Conservation (phyloP, 1,140 invertebrate genomes). For the Apis dorsata region DNA sequence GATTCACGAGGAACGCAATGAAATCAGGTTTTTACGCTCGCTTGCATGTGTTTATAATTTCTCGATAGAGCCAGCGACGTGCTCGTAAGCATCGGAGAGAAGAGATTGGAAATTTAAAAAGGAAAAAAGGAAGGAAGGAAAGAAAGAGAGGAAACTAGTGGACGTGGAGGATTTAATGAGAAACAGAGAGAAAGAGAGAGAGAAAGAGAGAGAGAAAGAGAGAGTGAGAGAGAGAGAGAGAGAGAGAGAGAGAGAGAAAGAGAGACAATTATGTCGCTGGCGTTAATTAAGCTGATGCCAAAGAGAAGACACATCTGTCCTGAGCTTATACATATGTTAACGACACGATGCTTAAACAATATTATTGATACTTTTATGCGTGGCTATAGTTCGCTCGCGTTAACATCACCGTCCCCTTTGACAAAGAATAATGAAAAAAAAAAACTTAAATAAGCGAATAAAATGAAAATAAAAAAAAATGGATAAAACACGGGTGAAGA, state of each 20-base stretch:
- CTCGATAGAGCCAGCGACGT: constrained; percentile 46
- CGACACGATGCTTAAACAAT: constrained; percentile 78
- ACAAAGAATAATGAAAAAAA: background rate
- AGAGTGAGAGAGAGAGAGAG: too few species aligned
- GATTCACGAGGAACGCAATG: constrained; percentile 51
- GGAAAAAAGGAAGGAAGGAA: constrained; percentile 39
- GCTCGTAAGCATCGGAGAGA: constrained; percentile 7
- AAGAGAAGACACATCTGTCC: constrained; percentile 74
- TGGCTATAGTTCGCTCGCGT: constrained; percentile 72
- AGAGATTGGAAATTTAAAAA: constrained; percentile 9
- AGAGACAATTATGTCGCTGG: constrained; percentile 56
- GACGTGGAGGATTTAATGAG: constrained; percentile 29
- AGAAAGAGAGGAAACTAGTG: constrained; percentile 16
- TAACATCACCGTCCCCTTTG: constrained; percentile 60
- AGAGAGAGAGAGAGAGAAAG: background rate
- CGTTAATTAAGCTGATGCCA: constrained; percentile 58
- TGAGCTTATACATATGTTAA: constrained; percentile 80
- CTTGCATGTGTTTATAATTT: constrained; percentile 48
- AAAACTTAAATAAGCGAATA: background rate
- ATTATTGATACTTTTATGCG: constrained; percentile 80
- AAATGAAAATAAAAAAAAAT: background rate
- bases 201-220: too few species aligned
- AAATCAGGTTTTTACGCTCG: constrained; percentile 48
- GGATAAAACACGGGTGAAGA: background rate
- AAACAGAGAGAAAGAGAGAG: constrained; percentile 16